Conservation (phyloP, 2,797 vertebrate genomes). For the Buphagus erythrorhynchus region DNA sequence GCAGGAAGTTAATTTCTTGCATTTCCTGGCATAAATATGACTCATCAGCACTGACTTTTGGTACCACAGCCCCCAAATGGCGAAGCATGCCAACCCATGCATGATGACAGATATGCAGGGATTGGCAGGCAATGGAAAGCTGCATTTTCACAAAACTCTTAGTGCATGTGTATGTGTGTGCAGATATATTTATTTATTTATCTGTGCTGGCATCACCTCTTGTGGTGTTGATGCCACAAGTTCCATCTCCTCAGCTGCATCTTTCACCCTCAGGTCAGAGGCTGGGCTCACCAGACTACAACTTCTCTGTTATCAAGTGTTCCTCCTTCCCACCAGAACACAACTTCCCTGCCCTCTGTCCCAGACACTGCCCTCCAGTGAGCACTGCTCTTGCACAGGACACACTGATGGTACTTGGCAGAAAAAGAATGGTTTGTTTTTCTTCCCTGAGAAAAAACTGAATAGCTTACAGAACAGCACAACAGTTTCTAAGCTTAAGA, state of each 20-base stretch:
- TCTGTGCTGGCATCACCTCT: neutral
- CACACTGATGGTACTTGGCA: neutral
- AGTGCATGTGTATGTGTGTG: rapidly evolving
- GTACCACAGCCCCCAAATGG: neutral
- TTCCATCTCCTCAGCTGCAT: neutral
- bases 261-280: neutral
- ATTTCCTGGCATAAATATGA: constrained; percentile 38
- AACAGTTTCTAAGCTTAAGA: neutral
- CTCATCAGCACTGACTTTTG: constrained; percentile 52
- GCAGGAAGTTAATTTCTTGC: constrained; percentile 66
- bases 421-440: neutral
- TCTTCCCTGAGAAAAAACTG: neutral
- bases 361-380: neutral
- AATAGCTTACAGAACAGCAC: neutral
- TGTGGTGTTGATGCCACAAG: neutral
- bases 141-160: neutral
- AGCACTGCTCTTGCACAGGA: neutral
- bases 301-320: neutral
- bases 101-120: constrained; percentile 17
- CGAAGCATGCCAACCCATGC: neutral
- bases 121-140: neutral
- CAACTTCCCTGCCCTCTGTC: neutral
- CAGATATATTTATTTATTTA: neutral
- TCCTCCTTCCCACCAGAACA: neutral
- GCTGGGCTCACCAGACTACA: neutral